Evolutionary conservation across 1,140 invertebrate species (phyloP), one percentile per base, ranked within the genome.

Genomic region (Sycophaga agraensis): DNA sequence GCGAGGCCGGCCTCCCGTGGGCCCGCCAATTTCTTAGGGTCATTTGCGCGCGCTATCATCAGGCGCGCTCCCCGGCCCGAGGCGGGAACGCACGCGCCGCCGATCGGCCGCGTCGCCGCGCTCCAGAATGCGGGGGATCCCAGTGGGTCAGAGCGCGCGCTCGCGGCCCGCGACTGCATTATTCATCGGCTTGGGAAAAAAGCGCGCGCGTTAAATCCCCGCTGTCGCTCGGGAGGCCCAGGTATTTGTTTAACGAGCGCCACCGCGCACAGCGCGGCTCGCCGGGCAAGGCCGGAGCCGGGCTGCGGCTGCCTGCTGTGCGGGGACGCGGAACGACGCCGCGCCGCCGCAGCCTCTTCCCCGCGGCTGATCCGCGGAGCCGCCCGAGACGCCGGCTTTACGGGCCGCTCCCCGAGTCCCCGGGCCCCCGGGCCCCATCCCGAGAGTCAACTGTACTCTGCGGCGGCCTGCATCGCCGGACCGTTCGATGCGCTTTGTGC

Each of bases 321-420:
- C 77, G 72, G 74, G 77, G 77, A 79, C 73, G 77, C 75, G 77
- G 77, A 79, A 78, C 76, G 77, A 70, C 70, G n/a, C n/a, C n/a
- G n/a, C n/a, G n/a, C n/a, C n/a, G n/a, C n/a, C n/a, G n/a, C n/a
- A n/a, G n/a, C n/a, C n/a, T n/a, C n/a, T n/a, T n/a, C n/a, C n/a
- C 11, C 71, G 71, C 71, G 73, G 73, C 70, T 78, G 73, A 66
- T 67, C 61, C 66, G 66, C 55, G 68, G 66, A 70, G 70, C 72
- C 64, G 56, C 66, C 67, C 11, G n/a, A n/a, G n/a, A n/a, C n/a
- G 68, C 28, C 26, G 14, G 8, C 5, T 24, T 26, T 43, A n/a
- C n/a, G n/a, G n/a, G n/a, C 22, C 22, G 4, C 6, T 21, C n/a
- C 35, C 19, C n/a, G 21, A 6, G 16, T 7, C 12, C 12, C 28